Conservation (phyloP, 2,797 vertebrate species). For the Tapera naevia region DNA sequence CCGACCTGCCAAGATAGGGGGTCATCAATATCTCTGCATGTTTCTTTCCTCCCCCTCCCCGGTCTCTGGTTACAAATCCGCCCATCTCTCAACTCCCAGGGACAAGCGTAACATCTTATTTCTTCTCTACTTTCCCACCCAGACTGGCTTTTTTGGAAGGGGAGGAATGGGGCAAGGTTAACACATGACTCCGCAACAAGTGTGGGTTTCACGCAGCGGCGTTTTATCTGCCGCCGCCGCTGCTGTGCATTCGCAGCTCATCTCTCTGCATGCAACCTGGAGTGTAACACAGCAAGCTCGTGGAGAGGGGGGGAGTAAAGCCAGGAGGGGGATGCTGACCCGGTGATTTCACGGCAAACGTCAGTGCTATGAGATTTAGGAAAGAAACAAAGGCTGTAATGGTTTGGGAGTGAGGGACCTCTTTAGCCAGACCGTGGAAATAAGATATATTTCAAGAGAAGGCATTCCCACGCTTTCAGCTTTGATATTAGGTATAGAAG, state of each 20-base stretch:
- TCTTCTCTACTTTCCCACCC: constrained; percentile 27
- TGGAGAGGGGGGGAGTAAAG: not conserved
- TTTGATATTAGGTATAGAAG: not conserved
- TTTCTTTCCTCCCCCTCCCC: not conserved
- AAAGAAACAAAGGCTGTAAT: constrained; percentile 53
- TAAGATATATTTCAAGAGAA: constrained; percentile 48
- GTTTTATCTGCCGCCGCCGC: not conserved
- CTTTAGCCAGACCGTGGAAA: constrained; percentile 35
- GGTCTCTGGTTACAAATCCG: constrained; percentile 36
- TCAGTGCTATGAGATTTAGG: constrained; percentile 12
- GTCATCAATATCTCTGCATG: not conserved
- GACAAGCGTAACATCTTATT: constrained; percentile 27
- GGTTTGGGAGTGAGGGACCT: constrained; percentile 41
- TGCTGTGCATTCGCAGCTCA: not conserved
- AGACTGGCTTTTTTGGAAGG: not conserved
- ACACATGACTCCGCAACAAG: not conserved
- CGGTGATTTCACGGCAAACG: constrained; percentile 18
- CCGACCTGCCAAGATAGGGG: not conserved
- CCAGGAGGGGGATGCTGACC: not conserved
- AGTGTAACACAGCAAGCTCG: not conserved
- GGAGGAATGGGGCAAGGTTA: not conserved
- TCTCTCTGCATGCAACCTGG: not conserved
- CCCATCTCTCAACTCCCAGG: not conserved
- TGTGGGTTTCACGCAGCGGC: not conserved
- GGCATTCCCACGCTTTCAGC: constrained; percentile 33